Evolutionary conservation across 1,140 invertebrate species (phyloP).

Genomic region (Pantala flavescens): DNA sequence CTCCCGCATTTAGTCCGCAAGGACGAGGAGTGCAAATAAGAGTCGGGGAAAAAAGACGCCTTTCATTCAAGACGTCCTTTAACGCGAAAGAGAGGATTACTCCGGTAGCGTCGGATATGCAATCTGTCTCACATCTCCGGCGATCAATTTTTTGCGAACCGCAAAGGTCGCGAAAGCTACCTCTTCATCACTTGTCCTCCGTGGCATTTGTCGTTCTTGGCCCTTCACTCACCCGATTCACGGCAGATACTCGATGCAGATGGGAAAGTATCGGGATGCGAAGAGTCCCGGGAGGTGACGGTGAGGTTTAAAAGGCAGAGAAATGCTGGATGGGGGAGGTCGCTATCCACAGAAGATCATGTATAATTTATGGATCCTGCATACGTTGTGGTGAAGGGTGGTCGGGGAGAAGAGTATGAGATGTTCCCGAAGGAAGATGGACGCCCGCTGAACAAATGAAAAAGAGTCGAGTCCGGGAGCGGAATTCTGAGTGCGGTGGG

Average conservation of each 20-base stretch:
- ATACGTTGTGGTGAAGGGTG: not conserved
- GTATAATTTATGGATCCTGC: conserved; percentile 6
- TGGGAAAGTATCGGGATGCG: not conserved
- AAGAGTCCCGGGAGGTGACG: not conserved
- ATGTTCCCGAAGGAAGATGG: not conserved
- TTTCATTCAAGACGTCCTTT: not conserved
- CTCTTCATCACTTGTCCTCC: not conserved
- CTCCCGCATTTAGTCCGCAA: not conserved
- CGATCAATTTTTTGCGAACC: not conserved
- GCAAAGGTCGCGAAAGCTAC: not conserved
- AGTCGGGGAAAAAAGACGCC: not conserved
- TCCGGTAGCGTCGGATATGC: not conserved
- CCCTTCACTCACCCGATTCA: not conserved
- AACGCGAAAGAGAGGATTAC: not conserved
- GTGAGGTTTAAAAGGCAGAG: not conserved
- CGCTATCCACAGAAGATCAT: not conserved
- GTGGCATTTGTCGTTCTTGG: not conserved
- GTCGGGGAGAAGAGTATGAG: not conserved
- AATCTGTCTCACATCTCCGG: not conserved
- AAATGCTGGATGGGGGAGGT: not conserved
- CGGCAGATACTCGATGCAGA: not conserved
- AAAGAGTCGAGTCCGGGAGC: not conserved
- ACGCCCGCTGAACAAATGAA: not conserved
- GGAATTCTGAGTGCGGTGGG: not conserved
- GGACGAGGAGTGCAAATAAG: not conserved